Evolutionary conservation across 2,113 vertebrate genomes (phyloP).

Genomic region (Tachysurus vachellii): DNA sequence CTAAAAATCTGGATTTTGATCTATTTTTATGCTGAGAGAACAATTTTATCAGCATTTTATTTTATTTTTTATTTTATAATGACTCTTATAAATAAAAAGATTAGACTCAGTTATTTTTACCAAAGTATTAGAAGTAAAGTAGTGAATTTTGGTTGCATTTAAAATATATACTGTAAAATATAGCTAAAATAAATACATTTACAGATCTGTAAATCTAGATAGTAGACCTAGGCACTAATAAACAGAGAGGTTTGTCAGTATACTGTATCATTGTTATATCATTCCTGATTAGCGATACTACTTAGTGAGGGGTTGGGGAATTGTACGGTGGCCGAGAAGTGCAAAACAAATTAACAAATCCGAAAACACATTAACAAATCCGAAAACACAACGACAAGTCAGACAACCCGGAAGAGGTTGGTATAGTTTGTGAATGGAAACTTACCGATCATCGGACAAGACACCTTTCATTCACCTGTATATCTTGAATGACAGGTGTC

Average conservation of each 20-base stretch:
- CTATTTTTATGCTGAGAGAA: neutral
- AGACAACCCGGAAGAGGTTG: too few relatives aligned
- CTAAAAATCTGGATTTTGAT: neutral
- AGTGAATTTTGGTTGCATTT: neutral
- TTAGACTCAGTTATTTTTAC: neutral
- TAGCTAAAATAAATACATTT: neutral
- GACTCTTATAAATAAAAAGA: neutral
- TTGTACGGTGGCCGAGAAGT: too few relatives aligned
- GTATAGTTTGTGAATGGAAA: too few relatives aligned
- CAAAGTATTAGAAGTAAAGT: neutral
- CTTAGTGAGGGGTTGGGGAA: neutral
- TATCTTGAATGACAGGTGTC: too few relatives aligned
- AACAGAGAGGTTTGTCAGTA: neutral
- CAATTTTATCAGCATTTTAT: too few relatives aligned
- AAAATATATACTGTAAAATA: neutral
- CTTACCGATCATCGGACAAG: too few relatives aligned
- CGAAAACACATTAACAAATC: too few relatives aligned
- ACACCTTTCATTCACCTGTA: too few relatives aligned
- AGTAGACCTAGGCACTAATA: neutral
- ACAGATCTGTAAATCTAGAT: neutral
- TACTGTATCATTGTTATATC: neutral
- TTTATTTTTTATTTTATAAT: neutral
- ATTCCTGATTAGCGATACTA: neutral
- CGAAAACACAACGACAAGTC: too few relatives aligned
- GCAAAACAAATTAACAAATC: too few relatives aligned